Evolutionary conservation across 2,888 invertebrate genomes (phyloP).

Genomic region (Spisula subtruncata): DNA sequence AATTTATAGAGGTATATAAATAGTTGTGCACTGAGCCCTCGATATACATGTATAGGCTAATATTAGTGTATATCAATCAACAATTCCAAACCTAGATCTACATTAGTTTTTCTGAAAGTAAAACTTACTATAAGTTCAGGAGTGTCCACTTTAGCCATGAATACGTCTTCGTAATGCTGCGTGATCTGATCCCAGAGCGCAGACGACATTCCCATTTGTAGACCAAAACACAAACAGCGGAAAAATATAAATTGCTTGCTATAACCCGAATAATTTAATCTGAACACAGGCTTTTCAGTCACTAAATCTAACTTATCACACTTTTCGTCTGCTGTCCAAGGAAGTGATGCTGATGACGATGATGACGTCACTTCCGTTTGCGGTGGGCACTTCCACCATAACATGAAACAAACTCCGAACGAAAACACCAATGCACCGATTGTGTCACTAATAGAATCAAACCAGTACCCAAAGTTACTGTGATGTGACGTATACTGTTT

Average conservation of each 20-base stretch:
- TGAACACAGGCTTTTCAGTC: constrained; percentile 63
- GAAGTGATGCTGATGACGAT: constrained; percentile 43
- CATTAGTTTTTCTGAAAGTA: background rate
- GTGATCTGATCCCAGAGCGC: constrained; percentile 81
- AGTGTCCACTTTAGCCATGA: constrained; percentile 74
- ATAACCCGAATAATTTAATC: constrained; percentile 63
- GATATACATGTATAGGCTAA: too few relatives aligned
- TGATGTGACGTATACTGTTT: constrained; percentile 87
- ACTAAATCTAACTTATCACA: constrained; percentile 49
- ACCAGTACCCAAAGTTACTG: constrained; percentile 93
- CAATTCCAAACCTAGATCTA: too few relatives aligned
- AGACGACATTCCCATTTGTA: constrained; percentile 77
- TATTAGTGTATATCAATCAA: too few relatives aligned
- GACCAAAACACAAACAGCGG: constrained; percentile 80
- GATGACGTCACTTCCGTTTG: constrained; percentile 45
- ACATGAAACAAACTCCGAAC: constrained; percentile 88
- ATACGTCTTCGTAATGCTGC: constrained; percentile 74
- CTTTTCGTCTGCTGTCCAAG: constrained; percentile 61
- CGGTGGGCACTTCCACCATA: constrained; percentile 76
- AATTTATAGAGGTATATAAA: too few relatives aligned
- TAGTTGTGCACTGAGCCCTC: too few relatives aligned
- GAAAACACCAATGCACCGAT: constrained; percentile 89
- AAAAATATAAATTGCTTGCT: constrained; percentile 80
- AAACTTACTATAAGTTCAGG: constrained; percentile 73
- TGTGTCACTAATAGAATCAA: constrained; percentile 94